These are phyloP conservation scores for Dusona sp. DNA, from an alignment of 2,888 invertebrate species.

Conservation along the genomic window DNA sequence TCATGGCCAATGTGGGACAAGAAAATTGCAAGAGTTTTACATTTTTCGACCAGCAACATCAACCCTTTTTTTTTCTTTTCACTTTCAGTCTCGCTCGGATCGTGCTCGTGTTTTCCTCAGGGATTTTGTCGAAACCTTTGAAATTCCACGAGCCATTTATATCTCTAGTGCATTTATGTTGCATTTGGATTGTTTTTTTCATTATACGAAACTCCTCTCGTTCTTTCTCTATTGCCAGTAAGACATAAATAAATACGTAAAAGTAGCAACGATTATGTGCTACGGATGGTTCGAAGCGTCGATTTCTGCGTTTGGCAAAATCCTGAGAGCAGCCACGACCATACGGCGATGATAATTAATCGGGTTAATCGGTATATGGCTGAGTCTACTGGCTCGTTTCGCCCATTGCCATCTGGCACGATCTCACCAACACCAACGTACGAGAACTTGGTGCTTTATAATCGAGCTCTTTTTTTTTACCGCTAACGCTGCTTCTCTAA, in stretches of 20 bases:
- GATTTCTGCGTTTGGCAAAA: conserved; percentile 61
- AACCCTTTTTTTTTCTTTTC: conserved; percentile 1
- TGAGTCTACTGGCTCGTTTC: conserved; percentile 50
- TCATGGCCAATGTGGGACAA: neutral
- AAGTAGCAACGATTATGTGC: conserved; percentile 42
- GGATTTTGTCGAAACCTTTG: conserved; percentile 37
- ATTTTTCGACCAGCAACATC: neutral
- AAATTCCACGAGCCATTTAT: conserved; percentile 52
- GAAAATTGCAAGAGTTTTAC: neutral
- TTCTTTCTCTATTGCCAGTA: neutral
- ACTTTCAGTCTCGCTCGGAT: conserved; percentile 22
- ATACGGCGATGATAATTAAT: conserved; percentile 79
- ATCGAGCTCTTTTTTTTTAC: conserved; percentile 5
- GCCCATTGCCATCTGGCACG: conserved; percentile 68
- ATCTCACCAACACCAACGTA: conserved; percentile 29
- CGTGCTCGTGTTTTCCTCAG: conserved; percentile 24
- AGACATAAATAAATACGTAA: conserved; percentile 30
- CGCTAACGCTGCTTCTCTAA: neutral
- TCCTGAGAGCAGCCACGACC: conserved; percentile 59
- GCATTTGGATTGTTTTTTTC: neutral
- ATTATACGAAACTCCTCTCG: neutral
- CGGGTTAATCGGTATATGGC: conserved; percentile 74
- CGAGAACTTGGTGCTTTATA: conserved; percentile 5
- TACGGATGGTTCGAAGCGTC: conserved; percentile 40
- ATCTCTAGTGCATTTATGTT: neutral